Evolutionary conservation across 1,140 invertebrate species (phyloP), one percentile per base, ranked within the genome.

Genomic region (Palaemon carinicauda): DNA sequence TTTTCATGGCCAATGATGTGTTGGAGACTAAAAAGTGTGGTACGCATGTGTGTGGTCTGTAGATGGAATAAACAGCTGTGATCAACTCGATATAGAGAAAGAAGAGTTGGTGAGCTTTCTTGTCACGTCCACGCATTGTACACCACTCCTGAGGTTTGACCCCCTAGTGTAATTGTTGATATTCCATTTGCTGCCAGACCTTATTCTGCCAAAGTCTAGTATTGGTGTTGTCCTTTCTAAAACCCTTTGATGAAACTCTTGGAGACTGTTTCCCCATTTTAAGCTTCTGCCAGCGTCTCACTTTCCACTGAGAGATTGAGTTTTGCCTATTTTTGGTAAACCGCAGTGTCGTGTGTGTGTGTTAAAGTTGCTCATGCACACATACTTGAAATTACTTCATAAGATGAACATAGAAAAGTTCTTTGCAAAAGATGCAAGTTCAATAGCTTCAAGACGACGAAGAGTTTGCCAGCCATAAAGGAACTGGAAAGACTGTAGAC

Each of bases 141-240:
- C 81, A 71, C 82, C 75, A 69, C 75, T 85, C 71, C 81, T 82
- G 52, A 82, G 74, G 74, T 85, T 53, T 85, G 77, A 86, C 77
- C 80, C 41, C 77, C 80, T 86, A 86, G 83, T 73, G 83, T 86
- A 86, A 86, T 79, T 86, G 77, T 86, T 78, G 74, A 86, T 86
- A 86, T 87, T 81, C 78, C 78, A 87, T 87, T 87, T 81, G 85
- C 85, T 87, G 80, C 80, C 79, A 87, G 80, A 82, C 85, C 85
- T 82, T 87, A 87, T 87, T 87, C 85, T 81, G 85, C 85, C 85
- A 87, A 87, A 87, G 85, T 87, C 85, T 87, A 87, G 85, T 87
- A 87, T 87, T 87, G 85, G 85, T 87, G 85, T 87, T 87, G 85
- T 82, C 85, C 79, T 87, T 81, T 80, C 78, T 80, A 41, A 41